phyloP scores from a whole-genome alignment of 2,797 vertebrate species.

The Schizopygopsis malacanthus region DNA sequence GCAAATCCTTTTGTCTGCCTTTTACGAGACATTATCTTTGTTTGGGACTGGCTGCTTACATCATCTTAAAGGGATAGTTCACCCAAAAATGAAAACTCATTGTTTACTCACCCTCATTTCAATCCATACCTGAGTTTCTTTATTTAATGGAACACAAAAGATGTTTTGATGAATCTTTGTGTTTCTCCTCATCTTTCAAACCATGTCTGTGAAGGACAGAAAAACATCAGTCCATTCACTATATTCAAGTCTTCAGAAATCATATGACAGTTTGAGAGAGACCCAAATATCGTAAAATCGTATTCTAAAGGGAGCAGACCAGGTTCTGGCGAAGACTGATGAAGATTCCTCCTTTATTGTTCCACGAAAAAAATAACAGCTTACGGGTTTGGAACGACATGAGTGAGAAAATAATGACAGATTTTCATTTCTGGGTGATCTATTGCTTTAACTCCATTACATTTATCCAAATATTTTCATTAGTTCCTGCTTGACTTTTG shows the following conservation, averaged over 20 bases:
- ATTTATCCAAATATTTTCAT: slow-evolving; percentile 45
- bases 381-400: slow-evolving; percentile 20
- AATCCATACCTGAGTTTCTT: background rate
- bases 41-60: background rate
- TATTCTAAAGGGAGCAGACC: background rate
- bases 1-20: background rate
- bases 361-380: slow-evolving; percentile 20
- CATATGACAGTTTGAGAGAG: background rate
- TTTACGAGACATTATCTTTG: slow-evolving; percentile 1
- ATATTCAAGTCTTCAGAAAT: background rate
- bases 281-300: background rate
- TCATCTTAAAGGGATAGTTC: slow-evolving; percentile 23
- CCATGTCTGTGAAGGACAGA: background rate
- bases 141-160: background rate
- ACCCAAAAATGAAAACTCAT: background rate
- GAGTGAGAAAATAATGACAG: slow-evolving; percentile 35
- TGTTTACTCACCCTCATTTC: background rate
- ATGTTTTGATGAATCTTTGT: background rate
- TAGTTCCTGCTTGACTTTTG: slow-evolving; percentile 51
- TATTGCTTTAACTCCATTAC: slow-evolving; percentile 36
- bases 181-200: background rate
- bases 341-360: slow-evolving; percentile 14
- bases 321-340: background rate
- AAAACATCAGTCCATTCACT: background rate
- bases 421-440: slow-evolving; percentile 16